Evolutionary conservation across 2,888 invertebrate species (phyloP).

Genomic region (Apamea anceps): DNA sequence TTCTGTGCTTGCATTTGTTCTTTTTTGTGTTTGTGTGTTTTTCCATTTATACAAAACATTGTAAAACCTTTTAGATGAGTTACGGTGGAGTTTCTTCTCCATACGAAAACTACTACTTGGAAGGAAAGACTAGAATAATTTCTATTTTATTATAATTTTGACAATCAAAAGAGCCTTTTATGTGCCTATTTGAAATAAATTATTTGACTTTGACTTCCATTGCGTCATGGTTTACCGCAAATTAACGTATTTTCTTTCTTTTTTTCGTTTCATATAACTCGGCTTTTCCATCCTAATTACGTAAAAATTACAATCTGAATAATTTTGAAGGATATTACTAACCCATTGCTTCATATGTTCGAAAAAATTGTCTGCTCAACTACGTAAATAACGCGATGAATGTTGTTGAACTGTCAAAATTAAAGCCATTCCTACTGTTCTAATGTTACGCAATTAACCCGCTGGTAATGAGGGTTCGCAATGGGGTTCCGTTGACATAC

Average conservation of each 20-base stretch:
- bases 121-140: too few species aligned
- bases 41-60: too few species aligned
- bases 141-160: too few species aligned
- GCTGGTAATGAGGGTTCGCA: neutral
- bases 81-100: too few species aligned
- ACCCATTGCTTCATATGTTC: neutral
- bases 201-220: too few species aligned
- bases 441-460: too few species aligned
- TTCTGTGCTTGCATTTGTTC: neutral
- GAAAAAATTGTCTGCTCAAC: neutral
- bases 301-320: neutral
- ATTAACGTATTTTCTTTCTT: neutral
- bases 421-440: too few species aligned
- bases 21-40: neutral
- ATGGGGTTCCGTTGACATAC: neutral
- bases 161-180: too few species aligned
- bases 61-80: too few species aligned
- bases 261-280: neutral
- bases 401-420: neutral
- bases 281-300: neutral
- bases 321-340: neutral
- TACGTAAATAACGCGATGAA: neutral
- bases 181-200: too few species aligned
- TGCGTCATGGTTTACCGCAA: neutral
- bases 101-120: too few species aligned